phyloP scores from a whole-genome alignment of 1,140 invertebrate species.

The Whitmania pigra region DNA sequence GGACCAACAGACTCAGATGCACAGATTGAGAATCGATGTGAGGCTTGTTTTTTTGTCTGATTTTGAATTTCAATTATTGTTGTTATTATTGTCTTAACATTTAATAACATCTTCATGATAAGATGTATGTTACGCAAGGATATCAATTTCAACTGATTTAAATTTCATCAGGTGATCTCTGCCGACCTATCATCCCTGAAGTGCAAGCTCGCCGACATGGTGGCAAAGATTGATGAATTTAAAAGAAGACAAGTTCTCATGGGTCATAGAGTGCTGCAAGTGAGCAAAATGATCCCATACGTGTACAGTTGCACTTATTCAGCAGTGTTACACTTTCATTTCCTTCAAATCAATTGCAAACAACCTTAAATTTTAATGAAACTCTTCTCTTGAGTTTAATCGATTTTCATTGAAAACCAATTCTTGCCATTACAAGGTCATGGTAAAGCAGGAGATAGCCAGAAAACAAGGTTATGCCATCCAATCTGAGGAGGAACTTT shows the following conservation, averaged over 20 bases:
- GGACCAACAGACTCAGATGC: constrained; percentile 37
- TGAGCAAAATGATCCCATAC: constrained; percentile 31
- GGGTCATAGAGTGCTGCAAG: constrained; percentile 62
- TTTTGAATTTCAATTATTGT: not conserved
- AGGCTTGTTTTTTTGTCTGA: constrained; percentile 16
- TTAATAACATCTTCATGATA: too few species aligned
- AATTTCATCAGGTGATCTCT: constrained; percentile 46
- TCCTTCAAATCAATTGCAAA: not conserved
- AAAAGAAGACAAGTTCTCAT: constrained; percentile 61
- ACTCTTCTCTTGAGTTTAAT: not conserved
- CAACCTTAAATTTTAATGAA: not conserved
- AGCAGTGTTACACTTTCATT: too few species aligned
- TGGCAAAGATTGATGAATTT: constrained; percentile 59
- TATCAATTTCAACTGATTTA: too few species aligned
- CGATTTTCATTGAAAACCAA: not conserved
- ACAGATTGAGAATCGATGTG: constrained; percentile 38
- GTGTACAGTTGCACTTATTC: not conserved
- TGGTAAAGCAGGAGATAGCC: constrained; percentile 71
- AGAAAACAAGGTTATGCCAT: constrained; percentile 71
- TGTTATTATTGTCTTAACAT: constrained; percentile 4
- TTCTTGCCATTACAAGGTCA: constrained; percentile 47
- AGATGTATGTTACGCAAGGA: too few species aligned
- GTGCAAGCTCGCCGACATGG: constrained; percentile 55
- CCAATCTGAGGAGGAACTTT: constrained; percentile 72
- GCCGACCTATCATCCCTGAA: constrained; percentile 62